phyloP scores from a whole-genome alignment of 2,797 vertebrate genomes.

The Syndactyla subalaris region DNA sequence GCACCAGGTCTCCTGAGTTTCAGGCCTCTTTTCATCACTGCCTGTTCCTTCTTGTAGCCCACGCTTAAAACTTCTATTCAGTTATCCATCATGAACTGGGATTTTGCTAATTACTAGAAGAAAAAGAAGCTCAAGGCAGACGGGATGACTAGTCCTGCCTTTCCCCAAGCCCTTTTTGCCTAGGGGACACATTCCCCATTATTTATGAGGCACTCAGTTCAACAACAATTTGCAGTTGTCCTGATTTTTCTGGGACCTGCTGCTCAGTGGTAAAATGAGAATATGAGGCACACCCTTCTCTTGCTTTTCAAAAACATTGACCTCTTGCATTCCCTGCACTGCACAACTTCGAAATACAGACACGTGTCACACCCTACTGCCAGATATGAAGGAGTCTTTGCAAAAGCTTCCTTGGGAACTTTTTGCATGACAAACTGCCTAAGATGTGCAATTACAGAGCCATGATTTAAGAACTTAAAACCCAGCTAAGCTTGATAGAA shows the following conservation, averaged over 20 bases:
- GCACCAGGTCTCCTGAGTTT: neutral
- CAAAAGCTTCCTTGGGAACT: constrained; percentile 13
- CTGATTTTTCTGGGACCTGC: constrained; percentile 1
- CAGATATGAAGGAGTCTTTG: neutral
- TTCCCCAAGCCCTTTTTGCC: neutral
- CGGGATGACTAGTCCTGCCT: neutral
- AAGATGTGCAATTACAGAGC: constrained; percentile 60
- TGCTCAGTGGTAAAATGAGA: constrained; percentile 1
- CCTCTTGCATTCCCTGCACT: neutral
- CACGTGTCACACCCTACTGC: neutral
- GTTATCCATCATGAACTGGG: constrained; percentile 19
- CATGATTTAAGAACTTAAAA: constrained; percentile 63
- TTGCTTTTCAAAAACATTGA: neutral
- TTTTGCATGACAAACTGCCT: constrained; percentile 17
- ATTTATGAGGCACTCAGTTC: neutral
- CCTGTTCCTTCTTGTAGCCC: neutral
- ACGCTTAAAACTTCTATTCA: neutral
- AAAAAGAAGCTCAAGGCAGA: neutral
- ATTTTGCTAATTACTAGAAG: constrained; percentile 39
- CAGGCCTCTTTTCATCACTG: neutral
- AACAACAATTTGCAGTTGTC: neutral
- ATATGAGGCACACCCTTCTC: neutral
- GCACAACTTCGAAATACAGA: neutral
- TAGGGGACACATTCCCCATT: neutral
- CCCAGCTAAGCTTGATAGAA: constrained; percentile 46